phyloP scores from a whole-genome alignment of 2,888 invertebrate species.

The Clunio marinus region DNA sequence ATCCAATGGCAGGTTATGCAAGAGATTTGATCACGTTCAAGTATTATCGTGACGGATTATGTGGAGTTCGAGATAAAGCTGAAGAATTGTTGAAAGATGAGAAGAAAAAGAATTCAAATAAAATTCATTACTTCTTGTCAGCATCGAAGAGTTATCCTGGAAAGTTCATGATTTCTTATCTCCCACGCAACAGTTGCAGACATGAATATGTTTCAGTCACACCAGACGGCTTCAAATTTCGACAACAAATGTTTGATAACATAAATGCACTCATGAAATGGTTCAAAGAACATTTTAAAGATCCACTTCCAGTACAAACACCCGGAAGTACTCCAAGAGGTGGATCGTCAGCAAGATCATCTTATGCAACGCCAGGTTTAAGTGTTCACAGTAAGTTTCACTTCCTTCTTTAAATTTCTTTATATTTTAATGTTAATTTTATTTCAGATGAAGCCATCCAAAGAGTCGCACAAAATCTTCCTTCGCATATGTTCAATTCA shows the following conservation, averaged over 20 bases:
- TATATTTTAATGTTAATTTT: conserved; percentile 5
- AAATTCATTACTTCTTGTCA: conserved; percentile 83
- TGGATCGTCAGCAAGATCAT: conserved; percentile 48
- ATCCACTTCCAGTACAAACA: conserved; percentile 74
- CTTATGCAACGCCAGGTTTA: conserved; percentile 44
- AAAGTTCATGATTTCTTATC: conserved; percentile 89
- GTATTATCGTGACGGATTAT: conserved; percentile 75
- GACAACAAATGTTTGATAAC: conserved; percentile 82
- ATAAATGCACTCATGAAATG: conserved; percentile 71
- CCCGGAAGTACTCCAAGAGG: conserved; percentile 65
- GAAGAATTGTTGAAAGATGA: conserved; percentile 85
- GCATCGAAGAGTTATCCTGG: conserved; percentile 84
- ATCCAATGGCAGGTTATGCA: conserved; percentile 92
- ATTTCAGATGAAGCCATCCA: conserved; percentile 58
- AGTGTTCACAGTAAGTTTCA: conserved; percentile 44
- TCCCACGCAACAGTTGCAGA: conserved; percentile 76
- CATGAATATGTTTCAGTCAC: conserved; percentile 91
- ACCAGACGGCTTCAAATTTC: conserved; percentile 88
- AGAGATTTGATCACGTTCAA: conserved; percentile 88
- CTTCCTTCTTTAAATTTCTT: background rate
- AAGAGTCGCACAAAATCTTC: conserved; percentile 65
- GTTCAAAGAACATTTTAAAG: conserved; percentile 98
- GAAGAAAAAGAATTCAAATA: conserved; percentile 78
- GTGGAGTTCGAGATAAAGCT: conserved; percentile 78
- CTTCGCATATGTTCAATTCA: conserved; percentile 66